Base-by-base conservation (phyloP, 2,888 invertebrate genomes). In the Lithosia quadra region DNA sequence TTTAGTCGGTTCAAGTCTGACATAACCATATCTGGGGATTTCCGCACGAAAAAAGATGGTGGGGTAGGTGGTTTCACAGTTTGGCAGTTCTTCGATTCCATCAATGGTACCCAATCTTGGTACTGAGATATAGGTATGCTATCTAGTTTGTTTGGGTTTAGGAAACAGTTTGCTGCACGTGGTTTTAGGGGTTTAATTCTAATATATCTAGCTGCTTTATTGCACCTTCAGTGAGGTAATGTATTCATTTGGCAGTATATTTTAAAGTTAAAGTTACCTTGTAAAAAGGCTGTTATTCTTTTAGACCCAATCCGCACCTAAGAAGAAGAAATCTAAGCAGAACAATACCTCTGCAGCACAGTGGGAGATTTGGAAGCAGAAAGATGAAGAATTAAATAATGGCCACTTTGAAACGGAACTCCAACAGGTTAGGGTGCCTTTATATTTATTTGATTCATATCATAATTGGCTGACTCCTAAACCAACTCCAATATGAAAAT, bases 291-390 rank as follows among this genome's bases (percentile, higher is more conserved):
- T 24, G 13, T 34, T 33, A 53, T 9, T 34, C 53, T 63, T 58
- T 68, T 70, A 91, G 90, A 39, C 9, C 39, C 69, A 67, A 67
- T 74, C 79, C 67, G 77, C 78, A 57, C 74, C 86, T 43, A 94
- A 92, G 74, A 94, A 92, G 84, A 93, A 93, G 83, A 96, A 96
- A 86, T 87, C 94, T 67, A 95, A 93, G 79, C 92, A 90, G 63
- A 88, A 91, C 49, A 78, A 88, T 2, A 78, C 86, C 67, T 92
- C 95, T 22, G 90, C 92, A 33, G 96, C 96, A 76, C 97, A 97
- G 81, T 97, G 97, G 97, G 97, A 97, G 87, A 95, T 95, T 79
- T 97, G 97, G 97, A 97, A 97, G 83, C 95, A 96, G 86, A 96
- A 97, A 84, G 97, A 97, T 91, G 95, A 95, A 71, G 95, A 96